phyloP scores from a whole-genome alignment of 2,113 vertebrate species.

The Cacatua alba region DNA sequence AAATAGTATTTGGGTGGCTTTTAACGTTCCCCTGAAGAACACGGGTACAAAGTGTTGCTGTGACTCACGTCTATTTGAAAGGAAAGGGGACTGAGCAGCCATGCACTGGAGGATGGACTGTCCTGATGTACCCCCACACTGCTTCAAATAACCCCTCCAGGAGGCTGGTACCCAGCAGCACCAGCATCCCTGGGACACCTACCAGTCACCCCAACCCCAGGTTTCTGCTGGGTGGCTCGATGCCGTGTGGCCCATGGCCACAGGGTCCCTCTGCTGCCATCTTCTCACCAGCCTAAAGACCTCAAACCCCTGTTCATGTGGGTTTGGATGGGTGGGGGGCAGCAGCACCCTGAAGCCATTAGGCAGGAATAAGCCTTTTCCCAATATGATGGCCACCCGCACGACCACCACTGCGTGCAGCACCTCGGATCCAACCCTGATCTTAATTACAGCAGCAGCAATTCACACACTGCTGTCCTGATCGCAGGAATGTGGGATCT shows the following conservation, averaged over 20 bases:
- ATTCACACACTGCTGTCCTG: not conserved
- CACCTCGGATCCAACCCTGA: not conserved
- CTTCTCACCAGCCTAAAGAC: not conserved
- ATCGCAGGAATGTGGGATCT: not conserved
- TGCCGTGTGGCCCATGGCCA: not conserved
- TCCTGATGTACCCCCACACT: fast-evolving
- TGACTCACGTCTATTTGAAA: not conserved
- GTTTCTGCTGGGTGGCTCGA: not conserved
- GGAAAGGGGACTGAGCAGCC: not conserved
- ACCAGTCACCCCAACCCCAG: not conserved
- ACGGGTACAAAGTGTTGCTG: not conserved
- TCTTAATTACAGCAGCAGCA: not conserved
- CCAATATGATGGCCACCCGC: fast-evolving
- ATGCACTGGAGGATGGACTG: not conserved
- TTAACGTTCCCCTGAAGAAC: not conserved
- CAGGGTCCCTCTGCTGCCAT: not conserved
- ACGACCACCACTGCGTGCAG: fast-evolving
- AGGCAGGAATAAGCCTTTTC: not conserved
- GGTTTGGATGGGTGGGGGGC: fast-evolving
- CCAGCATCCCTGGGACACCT: not conserved
- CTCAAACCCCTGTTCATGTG: not conserved
- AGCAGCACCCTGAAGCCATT: fast-evolving
- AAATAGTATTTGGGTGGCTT: not conserved
- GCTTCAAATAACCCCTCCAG: not conserved
- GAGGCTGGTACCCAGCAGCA: fast-evolving